Evolutionary conservation across 2,113 vertebrate species (phyloP).

Genomic region (Myiozetetes cayanensis): DNA sequence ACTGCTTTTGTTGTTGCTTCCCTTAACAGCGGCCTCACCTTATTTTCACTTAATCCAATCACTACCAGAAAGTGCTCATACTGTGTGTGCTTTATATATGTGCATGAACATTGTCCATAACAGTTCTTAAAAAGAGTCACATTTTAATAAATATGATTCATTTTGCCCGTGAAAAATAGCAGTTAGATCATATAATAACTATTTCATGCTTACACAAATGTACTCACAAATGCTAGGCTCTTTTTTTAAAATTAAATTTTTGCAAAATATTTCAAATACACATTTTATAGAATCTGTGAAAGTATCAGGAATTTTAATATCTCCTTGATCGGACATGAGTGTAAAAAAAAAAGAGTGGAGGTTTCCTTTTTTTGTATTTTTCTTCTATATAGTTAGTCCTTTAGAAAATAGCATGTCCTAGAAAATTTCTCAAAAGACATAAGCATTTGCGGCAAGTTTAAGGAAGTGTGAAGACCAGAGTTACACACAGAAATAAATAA

Average conservation of each 20-base stretch:
- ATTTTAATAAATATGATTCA: neutral
- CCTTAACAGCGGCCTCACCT: constrained; percentile 56
- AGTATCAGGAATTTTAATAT: neutral
- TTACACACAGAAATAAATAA: neutral
- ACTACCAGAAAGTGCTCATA: neutral
- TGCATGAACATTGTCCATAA: neutral
- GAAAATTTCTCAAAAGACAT: neutral
- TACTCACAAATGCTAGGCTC: neutral
- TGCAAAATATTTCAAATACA: neutral
- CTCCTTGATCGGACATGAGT: neutral
- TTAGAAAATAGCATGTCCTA: neutral
- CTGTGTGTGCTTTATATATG: neutral
- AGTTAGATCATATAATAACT: neutral
- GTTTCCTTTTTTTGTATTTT: neutral
- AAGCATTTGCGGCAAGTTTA: neutral
- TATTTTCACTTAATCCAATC: constrained; percentile 42
- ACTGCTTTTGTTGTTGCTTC: constrained; percentile 38
- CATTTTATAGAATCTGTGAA: neutral
- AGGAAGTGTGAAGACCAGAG: neutral
- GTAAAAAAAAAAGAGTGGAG: neutral
- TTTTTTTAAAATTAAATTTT: neutral
- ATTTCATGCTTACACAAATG: neutral
- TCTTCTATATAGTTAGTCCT: neutral
- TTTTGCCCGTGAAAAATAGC: neutral
- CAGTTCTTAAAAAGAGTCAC: neutral